Conservation (phyloP, 2,797 vertebrate species). For the Pachyuromys duprasi region DNA sequence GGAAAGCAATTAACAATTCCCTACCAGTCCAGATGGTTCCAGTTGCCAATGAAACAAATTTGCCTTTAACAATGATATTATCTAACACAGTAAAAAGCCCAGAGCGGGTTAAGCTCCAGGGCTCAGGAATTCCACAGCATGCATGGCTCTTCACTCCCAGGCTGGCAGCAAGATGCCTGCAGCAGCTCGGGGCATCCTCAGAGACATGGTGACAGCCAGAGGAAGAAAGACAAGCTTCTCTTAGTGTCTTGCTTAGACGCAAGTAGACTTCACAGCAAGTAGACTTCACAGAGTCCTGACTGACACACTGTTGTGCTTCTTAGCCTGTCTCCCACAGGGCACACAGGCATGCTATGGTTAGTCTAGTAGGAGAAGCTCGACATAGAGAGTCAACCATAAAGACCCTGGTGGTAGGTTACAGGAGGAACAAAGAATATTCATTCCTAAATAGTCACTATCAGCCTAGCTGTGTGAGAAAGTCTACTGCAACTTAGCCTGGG, state of each 20-base stretch:
- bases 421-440: not conserved
- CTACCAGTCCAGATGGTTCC: not conserved
- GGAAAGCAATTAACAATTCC: not conserved
- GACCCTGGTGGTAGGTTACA: not conserved
- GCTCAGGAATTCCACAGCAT: not conserved
- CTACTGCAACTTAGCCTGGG: not conserved
- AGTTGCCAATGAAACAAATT: not conserved
- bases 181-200: not conserved
- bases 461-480: not conserved
- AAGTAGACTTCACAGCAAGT: conserved; percentile 26
- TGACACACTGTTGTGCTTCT: not conserved
- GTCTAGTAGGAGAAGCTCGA: not conserved
- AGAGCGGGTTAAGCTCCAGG: not conserved
- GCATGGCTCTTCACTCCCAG: not conserved
- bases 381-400: not conserved
- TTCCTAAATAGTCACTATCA: not conserved
- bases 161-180: not conserved
- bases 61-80: not conserved
- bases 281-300: conserved; percentile 23
- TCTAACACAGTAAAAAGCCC: not conserved
- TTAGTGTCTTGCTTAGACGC: not conserved
- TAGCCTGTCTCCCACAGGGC: not conserved
- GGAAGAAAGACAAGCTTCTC: not conserved
- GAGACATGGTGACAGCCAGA: not conserved
- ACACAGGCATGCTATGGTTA: not conserved